Base-by-base conservation (phyloP, 2,797 vertebrate genomes). In the Peromyscus nudipes region DNA sequence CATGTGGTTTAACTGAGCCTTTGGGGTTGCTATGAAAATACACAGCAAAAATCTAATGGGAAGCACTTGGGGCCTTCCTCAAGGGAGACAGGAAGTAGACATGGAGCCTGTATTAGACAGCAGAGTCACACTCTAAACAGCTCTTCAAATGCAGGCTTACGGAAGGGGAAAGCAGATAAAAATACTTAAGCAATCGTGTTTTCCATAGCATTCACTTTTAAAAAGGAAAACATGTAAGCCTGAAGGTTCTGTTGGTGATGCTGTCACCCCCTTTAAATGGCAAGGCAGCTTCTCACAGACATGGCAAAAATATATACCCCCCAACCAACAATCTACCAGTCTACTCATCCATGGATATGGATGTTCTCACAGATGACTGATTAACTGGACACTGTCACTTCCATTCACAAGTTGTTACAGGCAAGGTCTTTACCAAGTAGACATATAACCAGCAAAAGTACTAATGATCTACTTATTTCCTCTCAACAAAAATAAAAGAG, bases 181-280 rank as follows among this genome's bases (percentile, higher is more conserved):
- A 97, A 81, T 95, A 97, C 79, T 96, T 92, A 96, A 85, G 96
- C 96, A 76, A 96, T 96, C 93, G 85, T 96, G 73, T 3, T 76
- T 75, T 43, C 91, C 80, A 85, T 94, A 95, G 95, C 92, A 92
- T 81, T 94, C 91, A 93, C 86, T 94, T 87, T 49, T 81, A 29
- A 52, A 82, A 31, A 49, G 31, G 34, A 88, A 96, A 97, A 91
- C 93, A 94, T 84, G 69, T 92, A 55, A 91, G 46, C 82, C 79
- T 14, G 19, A 94, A 86, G 95, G 91, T 91, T 96, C 95, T 85
- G 95, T 43, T 94, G 75, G 64, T 95, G 92, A 97, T 95, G 89
- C 92, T 96, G 91, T 96, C 95, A 94, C 96, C 76, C 95, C 73
- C 77, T 89, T 90, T 94, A 83, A 96, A 71, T 40, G 46, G 92